Evolutionary conservation across 1,140 invertebrate species (phyloP).

Genomic region (Gonioctena quinquepunctata): DNA sequence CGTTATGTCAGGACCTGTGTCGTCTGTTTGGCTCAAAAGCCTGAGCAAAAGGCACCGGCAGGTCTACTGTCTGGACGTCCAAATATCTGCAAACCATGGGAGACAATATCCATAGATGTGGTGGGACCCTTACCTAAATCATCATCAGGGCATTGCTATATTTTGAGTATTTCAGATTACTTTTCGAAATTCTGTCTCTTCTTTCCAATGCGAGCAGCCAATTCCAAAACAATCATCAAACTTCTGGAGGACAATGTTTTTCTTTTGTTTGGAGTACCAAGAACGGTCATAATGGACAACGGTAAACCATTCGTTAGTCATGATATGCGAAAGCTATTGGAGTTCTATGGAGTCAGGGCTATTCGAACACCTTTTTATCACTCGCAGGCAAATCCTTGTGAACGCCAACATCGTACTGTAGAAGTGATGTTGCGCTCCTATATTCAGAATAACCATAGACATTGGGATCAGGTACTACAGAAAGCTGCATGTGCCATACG

Average conservation of each 20-base stretch:
- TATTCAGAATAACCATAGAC: constrained; percentile 41
- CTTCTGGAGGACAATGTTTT: constrained; percentile 21
- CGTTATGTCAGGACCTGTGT: constrained; percentile 20
- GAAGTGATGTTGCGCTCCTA: constrained; percentile 43
- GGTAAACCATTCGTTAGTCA: constrained; percentile 2
- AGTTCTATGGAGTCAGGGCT: neutral
- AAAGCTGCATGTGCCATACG: constrained; percentile 35
- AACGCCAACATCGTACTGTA: constrained; percentile 13
- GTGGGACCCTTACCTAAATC: constrained; percentile 4
- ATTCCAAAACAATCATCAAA: neutral
- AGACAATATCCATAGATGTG: constrained; percentile 17
- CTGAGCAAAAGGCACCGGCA: constrained; percentile 18
- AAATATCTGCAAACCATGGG: neutral
- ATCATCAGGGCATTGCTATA: constrained; percentile 1
- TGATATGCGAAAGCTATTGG: neutral
- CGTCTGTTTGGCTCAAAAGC: constrained; percentile 9
- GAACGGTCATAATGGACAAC: constrained; percentile 1
- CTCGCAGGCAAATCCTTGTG: constrained; percentile 8
- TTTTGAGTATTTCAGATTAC: constrained; percentile 11
- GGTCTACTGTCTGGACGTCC: constrained; percentile 12
- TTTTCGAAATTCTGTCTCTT: constrained; percentile 17
- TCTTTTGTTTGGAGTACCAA: constrained; percentile 30
- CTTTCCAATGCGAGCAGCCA: constrained; percentile 4
- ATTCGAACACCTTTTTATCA: constrained; percentile 7
- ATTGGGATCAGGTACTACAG: constrained; percentile 42